Base-by-base conservation (phyloP, 2,888 invertebrate genomes). In the Luperina nickerlii region DNA sequence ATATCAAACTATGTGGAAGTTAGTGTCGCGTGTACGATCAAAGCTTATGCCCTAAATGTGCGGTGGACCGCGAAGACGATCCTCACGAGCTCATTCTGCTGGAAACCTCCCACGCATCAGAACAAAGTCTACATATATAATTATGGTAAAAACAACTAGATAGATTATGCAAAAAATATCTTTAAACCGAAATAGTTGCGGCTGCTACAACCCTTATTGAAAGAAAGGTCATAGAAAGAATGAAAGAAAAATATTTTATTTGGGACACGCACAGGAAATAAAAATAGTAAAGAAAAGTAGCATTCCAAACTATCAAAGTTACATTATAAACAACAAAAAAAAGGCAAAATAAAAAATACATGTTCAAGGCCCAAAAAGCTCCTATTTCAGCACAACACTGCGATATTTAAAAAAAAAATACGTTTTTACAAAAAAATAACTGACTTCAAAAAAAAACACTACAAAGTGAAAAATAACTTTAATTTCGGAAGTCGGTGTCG, bases 11-110 rank as follows among this genome's bases (percentile, higher is more conserved):
- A 88, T 87, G 78, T 79, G 54, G 69, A 79, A 84, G 70, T 89
- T 87, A 87, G 80, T 84, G 80, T 83, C 81, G 76, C 83, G 75
- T 78, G 57, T 77, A 87, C 76, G 87, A 89, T 89, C 89, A 89
- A 89, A 89, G 88, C 86, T 76, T 76, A 76, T 72, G 77, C 18
- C 67, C 78, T 72, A 71, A 84, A 82, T 87, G 88, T 81, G 84
- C 88, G 76, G 38, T 83, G 86, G 85, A 83, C 78, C 65, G 83
- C n/a, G 57, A 74, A 76, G 48, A 27, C 32, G 85, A 76, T 70
- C 70, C 74, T 65, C 69, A 79, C 60, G 70, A 48, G 87, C 63
- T 48, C 85, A 81, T n/a, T 63, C 85, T 74, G 32, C n/a, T 88
- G 87, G 88, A 89, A 88, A 86, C 63, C 73, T 70, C 78, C 63